phyloP scores from a whole-genome alignment of 2,797 vertebrate species.

The Fundulus diaphanus region DNA sequence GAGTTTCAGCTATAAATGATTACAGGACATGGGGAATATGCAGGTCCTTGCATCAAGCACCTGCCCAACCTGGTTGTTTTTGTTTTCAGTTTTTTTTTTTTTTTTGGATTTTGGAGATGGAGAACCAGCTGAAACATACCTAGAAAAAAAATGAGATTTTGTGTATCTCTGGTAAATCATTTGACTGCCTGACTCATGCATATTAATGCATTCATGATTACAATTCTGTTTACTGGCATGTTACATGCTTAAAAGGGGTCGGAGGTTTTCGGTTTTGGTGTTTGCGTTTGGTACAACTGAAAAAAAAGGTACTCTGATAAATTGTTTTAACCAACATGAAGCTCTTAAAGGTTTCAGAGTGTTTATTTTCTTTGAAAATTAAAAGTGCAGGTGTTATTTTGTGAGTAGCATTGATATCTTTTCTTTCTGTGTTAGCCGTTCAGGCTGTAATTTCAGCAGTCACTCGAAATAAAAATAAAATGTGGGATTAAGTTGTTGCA shows the following conservation, averaged over 20 bases:
- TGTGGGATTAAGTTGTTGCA: slow-evolving; percentile 63
- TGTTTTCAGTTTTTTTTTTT: not conserved
- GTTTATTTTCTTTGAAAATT: slow-evolving; percentile 75
- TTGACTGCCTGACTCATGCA: slow-evolving; percentile 81
- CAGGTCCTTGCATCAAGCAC: slow-evolving; percentile 88
- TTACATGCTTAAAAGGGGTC: slow-evolving; percentile 73
- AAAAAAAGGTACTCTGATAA: slow-evolving; percentile 67
- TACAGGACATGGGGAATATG: slow-evolving; percentile 81
- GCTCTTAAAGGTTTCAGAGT: slow-evolving; percentile 78
- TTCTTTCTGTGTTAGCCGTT: slow-evolving; percentile 59
- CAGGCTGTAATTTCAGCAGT: slow-evolving; percentile 69
- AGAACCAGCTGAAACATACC: slow-evolving; percentile 75
- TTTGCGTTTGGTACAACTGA: slow-evolving; percentile 66
- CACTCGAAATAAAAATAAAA: slow-evolving; percentile 66
- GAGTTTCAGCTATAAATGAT: slow-evolving; percentile 84
- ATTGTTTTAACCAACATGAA: slow-evolving; percentile 74
- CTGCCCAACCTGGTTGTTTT: slow-evolving; percentile 69
- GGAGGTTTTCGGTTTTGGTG: slow-evolving; percentile 59
- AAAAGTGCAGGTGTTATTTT: slow-evolving; percentile 58
- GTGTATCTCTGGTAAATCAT: slow-evolving; percentile 87
- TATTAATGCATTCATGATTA: slow-evolving; percentile 73
- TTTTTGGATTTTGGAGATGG: slow-evolving; percentile 82
- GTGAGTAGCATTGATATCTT: slow-evolving; percentile 68
- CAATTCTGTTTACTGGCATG: slow-evolving; percentile 81
- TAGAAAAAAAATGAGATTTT: slow-evolving; percentile 47